Base-by-base conservation (phyloP, 2,888 invertebrate species). In the Charanyca ferruginea region DNA sequence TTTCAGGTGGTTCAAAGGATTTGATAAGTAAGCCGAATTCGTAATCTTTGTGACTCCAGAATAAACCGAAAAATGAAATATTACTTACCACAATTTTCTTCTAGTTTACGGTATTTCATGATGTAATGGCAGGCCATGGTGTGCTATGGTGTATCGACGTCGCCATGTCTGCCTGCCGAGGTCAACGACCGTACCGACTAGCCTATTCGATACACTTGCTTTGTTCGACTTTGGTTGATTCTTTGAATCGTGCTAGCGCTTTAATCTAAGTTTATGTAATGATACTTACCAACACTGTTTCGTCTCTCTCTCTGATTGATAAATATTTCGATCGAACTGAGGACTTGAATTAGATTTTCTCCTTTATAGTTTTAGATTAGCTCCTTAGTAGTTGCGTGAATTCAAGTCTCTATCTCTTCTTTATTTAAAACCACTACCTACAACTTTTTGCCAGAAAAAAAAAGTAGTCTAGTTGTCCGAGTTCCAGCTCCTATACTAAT, bases 111-210 rank as follows among this genome's bases (percentile, higher is more conserved):
- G 54, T 67, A 67, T 72, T 59, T 81, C 84, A 84, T 85, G 85
- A 84, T 83, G 79, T 88, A 89, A 90, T 89, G 83, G 88, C 83
- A 80, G 84, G 81, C 85, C 83, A 91, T 63, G 79, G 75, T 73
- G 64, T 64, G 66, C 66, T 60, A 80, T 92, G 90, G 91, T 87
- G 87, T 89, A 85, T 86, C 83, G 91, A 83, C 91, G 91, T 90
- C 93, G 92, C 91, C 90, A 90, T 91, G 94, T 93, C 94, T 94
- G 87, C 89, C 81, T 84, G 75, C 82, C 80, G 85, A 82, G 94
- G 90, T 92, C 90, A 89, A 85, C 79, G 91, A 80, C 90, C 93
- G 80, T 82, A 74, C 74, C 85, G 85, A 84, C 89, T 89, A 87
- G 90, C 85, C 87, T 89, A 90, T 89, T 89, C 85, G 87, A 89